phyloP scores from a whole-genome alignment of 1,140 invertebrate genomes.

The Trichoplusia ni region DNA sequence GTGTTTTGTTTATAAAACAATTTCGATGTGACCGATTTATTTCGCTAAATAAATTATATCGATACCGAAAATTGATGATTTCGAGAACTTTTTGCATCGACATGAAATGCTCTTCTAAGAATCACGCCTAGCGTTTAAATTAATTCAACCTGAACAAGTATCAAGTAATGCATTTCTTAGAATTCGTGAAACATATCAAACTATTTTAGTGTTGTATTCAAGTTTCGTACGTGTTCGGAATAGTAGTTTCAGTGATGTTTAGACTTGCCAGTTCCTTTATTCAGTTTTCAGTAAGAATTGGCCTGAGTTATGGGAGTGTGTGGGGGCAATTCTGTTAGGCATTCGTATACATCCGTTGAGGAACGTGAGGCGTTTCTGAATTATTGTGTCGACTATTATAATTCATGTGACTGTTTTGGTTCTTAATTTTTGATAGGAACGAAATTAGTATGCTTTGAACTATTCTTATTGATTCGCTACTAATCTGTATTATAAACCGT shows the following conservation, averaged over 20 bases:
- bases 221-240: conserved; percentile 30
- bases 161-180: neutral
- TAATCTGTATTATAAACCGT: too few relatives aligned
- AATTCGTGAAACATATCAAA: conserved; percentile 19
- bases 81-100: too few relatives aligned
- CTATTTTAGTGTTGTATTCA: conserved; percentile 31
- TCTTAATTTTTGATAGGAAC: conserved; percentile 8
- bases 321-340: conserved; percentile 53
- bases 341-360: conserved; percentile 71
- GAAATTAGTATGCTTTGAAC: neutral
- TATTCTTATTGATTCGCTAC: too few relatives aligned
- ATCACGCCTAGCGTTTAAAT: too few relatives aligned
- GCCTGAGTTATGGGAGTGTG: conserved; percentile 58
- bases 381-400: conserved; percentile 44
- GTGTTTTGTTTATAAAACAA: too few relatives aligned
- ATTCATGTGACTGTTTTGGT: conserved; percentile 3
- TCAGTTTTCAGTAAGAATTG: conserved; percentile 58
- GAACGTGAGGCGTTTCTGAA: conserved; percentile 59
- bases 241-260: conserved; percentile 47
- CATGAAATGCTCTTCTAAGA: neutral
- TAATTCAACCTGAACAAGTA: neutral
- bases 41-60: too few relatives aligned
- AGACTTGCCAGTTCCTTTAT: conserved; percentile 59
- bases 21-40: too few relatives aligned
- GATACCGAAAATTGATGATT: too few relatives aligned